A percentile compares a stretch with the other conserved stretches of the same genome.
Evolutionary conservation across 1,140 invertebrate genomes (phyloP).

Genomic region (Octopus sinensis): DNA sequence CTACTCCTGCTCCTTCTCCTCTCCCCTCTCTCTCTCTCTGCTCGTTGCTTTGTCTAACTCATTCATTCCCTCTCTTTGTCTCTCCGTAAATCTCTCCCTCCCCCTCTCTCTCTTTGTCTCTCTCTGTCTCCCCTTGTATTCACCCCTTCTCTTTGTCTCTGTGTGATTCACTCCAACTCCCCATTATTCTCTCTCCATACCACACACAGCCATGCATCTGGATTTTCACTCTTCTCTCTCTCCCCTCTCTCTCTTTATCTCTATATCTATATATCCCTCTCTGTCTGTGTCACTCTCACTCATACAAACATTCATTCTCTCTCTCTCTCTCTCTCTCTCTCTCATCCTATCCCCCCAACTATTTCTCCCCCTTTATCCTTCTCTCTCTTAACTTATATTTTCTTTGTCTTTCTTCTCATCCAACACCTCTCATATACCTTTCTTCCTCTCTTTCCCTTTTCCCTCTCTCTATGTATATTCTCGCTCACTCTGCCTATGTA

Average conservation of each 20-base stretch:
- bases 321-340: too few relatives aligned
- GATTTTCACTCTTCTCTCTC: not conserved
- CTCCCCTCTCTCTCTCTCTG: not conserved
- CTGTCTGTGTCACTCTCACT: too few relatives aligned
- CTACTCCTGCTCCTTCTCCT: not conserved
- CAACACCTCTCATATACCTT: too few relatives aligned
- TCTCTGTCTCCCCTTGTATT: conserved; percentile 62
- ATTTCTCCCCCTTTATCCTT: too few relatives aligned
- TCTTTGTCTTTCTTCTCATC: too few relatives aligned
- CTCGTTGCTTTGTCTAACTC: not conserved
- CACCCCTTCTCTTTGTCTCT: conserved; percentile 62
- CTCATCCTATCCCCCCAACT: too few relatives aligned
- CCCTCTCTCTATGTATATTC: too few relatives aligned
- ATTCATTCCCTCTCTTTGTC: not conserved
- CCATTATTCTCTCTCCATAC: not conserved
- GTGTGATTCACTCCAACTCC: not conserved
- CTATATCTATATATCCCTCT: too few relatives aligned
- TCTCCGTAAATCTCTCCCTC: not conserved
- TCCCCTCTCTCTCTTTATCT: not conserved
- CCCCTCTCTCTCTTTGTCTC: conserved; percentile 1
- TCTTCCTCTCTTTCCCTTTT: too few relatives aligned
- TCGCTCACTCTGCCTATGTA: too few relatives aligned
- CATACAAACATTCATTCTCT: too few relatives aligned
- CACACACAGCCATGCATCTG: not conserved
- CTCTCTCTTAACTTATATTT: too few relatives aligned